These are phyloP conservation scores for Adrianichthys oophorus DNA, from an alignment of 2,797 vertebrate species.

Conservation along the genomic window DNA sequence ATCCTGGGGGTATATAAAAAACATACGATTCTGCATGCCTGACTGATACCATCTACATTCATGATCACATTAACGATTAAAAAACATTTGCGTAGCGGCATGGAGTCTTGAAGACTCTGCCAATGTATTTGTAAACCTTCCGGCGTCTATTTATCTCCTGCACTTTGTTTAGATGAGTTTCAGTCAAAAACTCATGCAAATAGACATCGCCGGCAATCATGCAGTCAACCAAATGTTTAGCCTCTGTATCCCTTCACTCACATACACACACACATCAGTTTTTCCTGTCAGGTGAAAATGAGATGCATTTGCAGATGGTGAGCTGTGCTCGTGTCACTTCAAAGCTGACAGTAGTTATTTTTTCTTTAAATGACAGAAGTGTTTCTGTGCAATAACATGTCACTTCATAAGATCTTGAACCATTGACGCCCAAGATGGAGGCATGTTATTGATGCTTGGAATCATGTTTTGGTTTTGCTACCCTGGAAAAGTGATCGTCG, in stretches of 20 bases:
- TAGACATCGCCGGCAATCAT: slow-evolving; percentile 25
- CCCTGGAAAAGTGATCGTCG: no score
- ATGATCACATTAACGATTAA: no score
- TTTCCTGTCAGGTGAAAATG: slow-evolving; percentile 45
- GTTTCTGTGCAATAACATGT: slow-evolving; percentile 24
- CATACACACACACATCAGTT: slow-evolving; percentile 8
- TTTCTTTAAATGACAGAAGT: slow-evolving; percentile 20
- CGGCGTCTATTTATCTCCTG: slow-evolving; percentile 27
- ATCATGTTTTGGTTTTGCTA: no score
- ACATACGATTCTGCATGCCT: no score
- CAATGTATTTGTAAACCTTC: slow-evolving; percentile 1
- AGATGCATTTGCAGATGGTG: slow-evolving; percentile 36
- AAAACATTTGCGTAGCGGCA: no score
- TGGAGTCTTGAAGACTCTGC: no score
- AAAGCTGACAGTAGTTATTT: slow-evolving; percentile 17
- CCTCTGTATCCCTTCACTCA: slow-evolving; percentile 5
- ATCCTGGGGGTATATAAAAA: no score
- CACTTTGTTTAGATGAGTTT: slow-evolving; percentile 26
- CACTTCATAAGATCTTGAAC: background rate
- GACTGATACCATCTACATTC: no score
- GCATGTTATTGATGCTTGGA: no score
- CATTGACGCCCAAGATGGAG: background rate
- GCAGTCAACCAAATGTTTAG: slow-evolving; percentile 36
- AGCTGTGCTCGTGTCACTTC: slow-evolving; percentile 19
- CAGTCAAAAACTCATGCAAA: slow-evolving; percentile 9